Evolutionary conservation across 2,797 vertebrate species (phyloP), one percentile per base, ranked within the genome.

Genomic region (Graptemys geographica): DNA sequence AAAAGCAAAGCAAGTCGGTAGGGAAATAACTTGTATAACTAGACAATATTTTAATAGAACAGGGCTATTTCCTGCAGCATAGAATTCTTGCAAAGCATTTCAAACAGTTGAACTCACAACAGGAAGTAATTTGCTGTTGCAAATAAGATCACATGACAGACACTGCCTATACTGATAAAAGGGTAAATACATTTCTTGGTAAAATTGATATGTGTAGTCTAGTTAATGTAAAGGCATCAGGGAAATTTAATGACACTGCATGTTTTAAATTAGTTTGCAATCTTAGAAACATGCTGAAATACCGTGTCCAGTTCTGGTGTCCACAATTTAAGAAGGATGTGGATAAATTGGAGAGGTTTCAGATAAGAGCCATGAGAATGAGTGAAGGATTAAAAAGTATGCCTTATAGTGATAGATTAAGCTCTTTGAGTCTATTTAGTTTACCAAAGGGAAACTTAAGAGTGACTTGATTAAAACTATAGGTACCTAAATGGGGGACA

Each of bases 51-150:
- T 96, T 94, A 94, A 97, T 95, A 97, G 96, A 97, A 96, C 96
- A 84, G 97, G 96, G 96, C 95, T 91, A 78, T 97, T 97, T 98
- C 96, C 97, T 97, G 92, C 84, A 94, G 90, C 3, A 81, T 88
- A 84, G 89, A 84, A 96, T 97, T 92, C 83, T 93, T 91, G 83
- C 92, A 87, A 37, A 93, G 69, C 86, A 90, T 96, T 97, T 97
- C 94, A 89, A 94, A 92, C 65, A 90, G 95, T 93, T 87, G 84
- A 96, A 97, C 95, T 97, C 97, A 93, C 79, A 96, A 96, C 95
- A 91, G 92, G 97, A 97, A 98, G 97, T 97, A 97, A 97, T 98
- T 97, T 98, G 94, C 97, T 97, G 92, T 85, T 93, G 97, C 97
- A 97, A 98, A 96, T 96, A 97, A 97, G 96, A 96, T 95, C 96